Base-by-base conservation (phyloP, 2,113 vertebrate species). In the Potamarius usumacintae region DNA sequence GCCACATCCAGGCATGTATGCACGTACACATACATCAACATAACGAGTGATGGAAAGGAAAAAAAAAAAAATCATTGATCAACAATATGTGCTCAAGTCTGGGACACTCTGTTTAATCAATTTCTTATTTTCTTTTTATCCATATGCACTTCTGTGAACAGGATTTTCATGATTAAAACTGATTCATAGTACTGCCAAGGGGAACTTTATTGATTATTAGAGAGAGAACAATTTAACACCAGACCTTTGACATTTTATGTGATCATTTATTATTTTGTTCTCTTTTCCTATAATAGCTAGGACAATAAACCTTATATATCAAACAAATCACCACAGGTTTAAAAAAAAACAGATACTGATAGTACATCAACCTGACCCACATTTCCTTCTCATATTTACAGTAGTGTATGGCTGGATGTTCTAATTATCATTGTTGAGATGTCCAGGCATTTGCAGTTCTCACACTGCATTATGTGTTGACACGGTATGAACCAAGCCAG, bases 151-250 rank as follows among this genome's bases (percentile, higher is more conserved):
- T 86, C 63, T 1, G 15, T 81, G 63, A 25, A 53, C 52, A 79
- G 52, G 91, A 93, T 94, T 92, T 93, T 92, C 90, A 91, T 92
- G 92, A 91, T 53, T 60, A 77, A 30, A 80, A 65, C 80, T 78
- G 88, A 83, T 85, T 82, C 20, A 83, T 82, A 50, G 80, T 67
- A 22, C 48, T 93, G 92, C 93, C 93, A 93, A 94, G 91, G 93
- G 92, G 90, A 93, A 92, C 92, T 92, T 92, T 94, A 95, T 95
- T 90, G 94, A 94, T 95, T 92, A 93, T 92, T 90, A 94, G 88
- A 91, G 88, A 92, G 89, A 87, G 85, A 92, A 76, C 87, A 87
- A 88, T 63, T 92, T 92, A 92, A 89, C 92, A 80, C 90, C 92
- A 57, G 27, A 88, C 85, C 91, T 94, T 62, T 83, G 94, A 95